Conservation (phyloP, 2,797 vertebrate species). For the Okamejei kenojei region DNA sequence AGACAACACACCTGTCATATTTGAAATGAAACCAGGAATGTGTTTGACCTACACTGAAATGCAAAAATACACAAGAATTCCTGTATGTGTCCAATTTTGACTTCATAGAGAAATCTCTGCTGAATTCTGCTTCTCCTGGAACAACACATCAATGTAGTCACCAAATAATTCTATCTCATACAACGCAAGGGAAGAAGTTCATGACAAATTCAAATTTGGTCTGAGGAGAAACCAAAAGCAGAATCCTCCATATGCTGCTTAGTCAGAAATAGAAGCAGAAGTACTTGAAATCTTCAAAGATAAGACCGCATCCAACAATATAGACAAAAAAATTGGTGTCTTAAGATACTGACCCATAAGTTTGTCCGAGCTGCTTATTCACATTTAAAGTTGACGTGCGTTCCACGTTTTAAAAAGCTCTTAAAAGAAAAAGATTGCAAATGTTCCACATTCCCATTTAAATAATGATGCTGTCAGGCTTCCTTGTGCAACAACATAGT, state of each 20-base stretch:
- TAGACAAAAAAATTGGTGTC: background rate
- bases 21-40: background rate
- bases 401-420: too few relatives aligned
- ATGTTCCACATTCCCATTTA: too few relatives aligned
- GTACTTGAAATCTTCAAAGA: background rate
- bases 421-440: too few relatives aligned
- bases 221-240: background rate
- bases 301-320: background rate
- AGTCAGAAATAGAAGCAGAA: background rate
- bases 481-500: too few relatives aligned
- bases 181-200: background rate
- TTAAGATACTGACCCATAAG: background rate
- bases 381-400: too few relatives aligned
- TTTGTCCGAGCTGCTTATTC: too few relatives aligned
- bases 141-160: background rate
- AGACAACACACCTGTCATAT: background rate
- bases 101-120: background rate
- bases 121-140: background rate
- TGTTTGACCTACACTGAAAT: background rate
- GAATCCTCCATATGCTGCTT: background rate
- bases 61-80: conserved; percentile 21
- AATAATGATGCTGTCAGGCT: too few relatives aligned
- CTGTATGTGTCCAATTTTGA: background rate
- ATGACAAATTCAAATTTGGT: background rate
- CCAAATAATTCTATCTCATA: background rate